A percentile compares a stretch with the other conserved stretches of the same genome.
Evolutionary conservation across 1,140 invertebrate species (phyloP).

Genomic region (Cyclargus thomasi): DNA sequence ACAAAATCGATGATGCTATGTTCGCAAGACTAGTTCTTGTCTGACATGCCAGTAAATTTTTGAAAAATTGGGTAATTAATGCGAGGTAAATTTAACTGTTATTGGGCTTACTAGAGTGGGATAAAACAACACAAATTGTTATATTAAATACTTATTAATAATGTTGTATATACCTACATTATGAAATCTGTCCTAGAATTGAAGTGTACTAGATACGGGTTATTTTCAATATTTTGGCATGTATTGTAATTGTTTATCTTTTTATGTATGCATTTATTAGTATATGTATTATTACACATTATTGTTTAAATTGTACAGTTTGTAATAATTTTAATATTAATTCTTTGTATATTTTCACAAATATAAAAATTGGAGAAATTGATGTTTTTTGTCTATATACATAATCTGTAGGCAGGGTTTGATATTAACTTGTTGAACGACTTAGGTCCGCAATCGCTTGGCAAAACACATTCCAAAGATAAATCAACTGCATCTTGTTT

Average conservation of each 20-base stretch:
- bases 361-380: conserved; percentile 54
- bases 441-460: too few relatives aligned
- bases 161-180: conserved; percentile 22
- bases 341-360: conserved; percentile 70
- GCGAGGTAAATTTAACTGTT: too few relatives aligned
- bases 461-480: too few relatives aligned
- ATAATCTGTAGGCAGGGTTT: not conserved
- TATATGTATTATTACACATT: conserved; percentile 31
- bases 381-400: conserved; percentile 21
- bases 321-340: conserved; percentile 53
- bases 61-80: too few relatives aligned
- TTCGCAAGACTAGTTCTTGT: too few relatives aligned
- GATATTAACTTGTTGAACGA: too few relatives aligned
- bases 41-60: too few relatives aligned
- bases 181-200: conserved; percentile 24
- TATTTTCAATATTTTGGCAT: conserved; percentile 29
- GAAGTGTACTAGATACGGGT: conserved; percentile 30
- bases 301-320: conserved; percentile 63
- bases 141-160: not conserved
- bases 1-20: too few relatives aligned
- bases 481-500: too few relatives aligned
- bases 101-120: too few relatives aligned
- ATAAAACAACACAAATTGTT: not conserved
- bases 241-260: conserved; percentile 22
- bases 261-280: conserved; percentile 62